Evolutionary conservation across 92 coral and sea anemone species (phyloP), one percentile per base, ranked within the genome.

Genomic region (Diadumene lineata): DNA sequence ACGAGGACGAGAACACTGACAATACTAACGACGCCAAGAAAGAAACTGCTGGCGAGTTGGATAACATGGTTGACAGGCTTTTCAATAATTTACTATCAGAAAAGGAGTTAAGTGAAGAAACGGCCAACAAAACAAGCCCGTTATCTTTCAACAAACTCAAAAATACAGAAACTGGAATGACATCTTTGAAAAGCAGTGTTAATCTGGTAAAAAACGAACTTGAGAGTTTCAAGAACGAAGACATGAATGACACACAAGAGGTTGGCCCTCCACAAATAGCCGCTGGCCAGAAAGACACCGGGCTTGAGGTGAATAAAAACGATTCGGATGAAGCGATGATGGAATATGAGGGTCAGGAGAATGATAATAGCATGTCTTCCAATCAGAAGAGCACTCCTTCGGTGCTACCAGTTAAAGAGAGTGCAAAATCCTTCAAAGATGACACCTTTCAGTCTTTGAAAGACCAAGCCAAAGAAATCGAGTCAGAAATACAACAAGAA

Each of bases 401-500:
- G n/a, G n/a, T 53, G 60, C n/a, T 53, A 23, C 48, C 60, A 53
- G 26, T 23, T 7, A 58, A 58, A 26, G 48, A 38, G 4, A 15
- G 64, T 1, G 22, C 3, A n/a, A 58, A 58, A 58, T 6, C 15
- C 28, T 8, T 18, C 29, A 18, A 58, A 58, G 26, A 58, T 18
- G 13, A 58, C 3, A 58, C 22, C 8, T 22, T 22, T 0, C 10
- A 58, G 31, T 61, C 72, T 1, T 25, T 64, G 18, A 66, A 75
- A 60, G 71, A 62, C 10, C n/a, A 50, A 7, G 34, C 28, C 26
- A 38, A 50, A 17, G 63, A 57, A 31, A 70, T 70, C 26, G 62
- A 70, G 31, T 50, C 38, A 31, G 63, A 70, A 27, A 23, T 70
- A 21, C 29, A 18, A 10, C 44, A 70, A 70, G 63, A 51, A 29